These are phyloP conservation scores for Leucophora obtusa DNA, from an alignment of 2,888 invertebrate species.

Conservation along the genomic window DNA sequence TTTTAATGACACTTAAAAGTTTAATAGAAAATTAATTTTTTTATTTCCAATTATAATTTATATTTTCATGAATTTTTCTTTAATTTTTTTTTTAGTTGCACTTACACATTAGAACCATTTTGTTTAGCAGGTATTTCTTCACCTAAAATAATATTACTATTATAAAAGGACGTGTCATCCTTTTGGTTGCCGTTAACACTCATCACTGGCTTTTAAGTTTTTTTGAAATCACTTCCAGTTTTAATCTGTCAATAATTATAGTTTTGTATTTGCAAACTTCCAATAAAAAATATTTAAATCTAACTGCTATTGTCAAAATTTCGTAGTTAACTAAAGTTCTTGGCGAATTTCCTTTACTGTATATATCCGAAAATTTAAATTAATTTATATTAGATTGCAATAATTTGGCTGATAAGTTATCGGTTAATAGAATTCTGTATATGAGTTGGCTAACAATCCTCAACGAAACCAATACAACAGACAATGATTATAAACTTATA, in stretches of 20 bases:
- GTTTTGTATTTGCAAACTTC: too few relatives aligned
- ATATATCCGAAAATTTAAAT: slow-evolving; percentile 52
- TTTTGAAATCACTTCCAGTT: slow-evolving; percentile 16
- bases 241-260: background rate
- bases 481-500: background rate
- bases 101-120: slow-evolving; percentile 58
- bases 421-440: slow-evolving; percentile 32
- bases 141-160: slow-evolving; percentile 60
- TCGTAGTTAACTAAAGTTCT: slow-evolving; percentile 47
- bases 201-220: slow-evolving; percentile 34
- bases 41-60: background rate
- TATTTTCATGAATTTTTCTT: background rate
- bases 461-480: background rate
- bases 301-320: slow-evolving; percentile 47
- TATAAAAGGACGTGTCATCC: slow-evolving; percentile 65
- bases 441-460: slow-evolving; percentile 1
- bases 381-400: slow-evolving; percentile 28
- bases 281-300: too few relatives aligned
- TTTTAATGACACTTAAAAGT: too few relatives aligned
- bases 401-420: slow-evolving; percentile 51
- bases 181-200: slow-evolving; percentile 44
- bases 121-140: slow-evolving; percentile 45
- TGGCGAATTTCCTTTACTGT: slow-evolving; percentile 15
- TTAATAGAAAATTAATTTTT: background rate
- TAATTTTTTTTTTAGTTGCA: slow-evolving; percentile 9